Evolutionary conservation across 2,113 vertebrate genomes (phyloP).

Genomic region (Myotis yumanensis): DNA sequence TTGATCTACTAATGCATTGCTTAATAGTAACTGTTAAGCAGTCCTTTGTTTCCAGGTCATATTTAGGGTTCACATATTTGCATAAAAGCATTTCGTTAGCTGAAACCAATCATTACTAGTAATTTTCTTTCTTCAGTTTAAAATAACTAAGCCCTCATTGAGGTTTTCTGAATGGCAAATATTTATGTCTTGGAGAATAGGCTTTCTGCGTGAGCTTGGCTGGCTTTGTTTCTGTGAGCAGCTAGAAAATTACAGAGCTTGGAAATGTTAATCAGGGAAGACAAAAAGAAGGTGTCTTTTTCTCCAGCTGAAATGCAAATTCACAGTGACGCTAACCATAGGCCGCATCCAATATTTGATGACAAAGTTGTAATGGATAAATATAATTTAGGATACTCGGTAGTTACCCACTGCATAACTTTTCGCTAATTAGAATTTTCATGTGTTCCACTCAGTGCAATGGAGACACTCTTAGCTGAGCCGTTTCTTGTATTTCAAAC

Average conservation of each 20-base stretch:
- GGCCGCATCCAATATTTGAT: slow-evolving; percentile 87
- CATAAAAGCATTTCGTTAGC: slow-evolving; percentile 99
- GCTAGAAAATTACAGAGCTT: slow-evolving; percentile 90
- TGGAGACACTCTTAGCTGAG: slow-evolving; percentile 57
- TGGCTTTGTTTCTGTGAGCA: slow-evolving; percentile 87
- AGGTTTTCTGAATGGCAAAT: slow-evolving; percentile 94
- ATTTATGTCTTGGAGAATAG: slow-evolving; percentile 95
- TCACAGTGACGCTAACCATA: slow-evolving; percentile 84
- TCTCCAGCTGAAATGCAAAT: slow-evolving; percentile 87
- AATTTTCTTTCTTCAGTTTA: slow-evolving; percentile 95
- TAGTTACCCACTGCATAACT: slow-evolving; percentile 75
- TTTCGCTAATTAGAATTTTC: slow-evolving; percentile 74
- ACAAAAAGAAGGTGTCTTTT: slow-evolving; percentile 88
- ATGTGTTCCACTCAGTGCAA: slow-evolving; percentile 50
- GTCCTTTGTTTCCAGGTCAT: slow-evolving; percentile 99
- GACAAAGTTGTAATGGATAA: slow-evolving; percentile 87
- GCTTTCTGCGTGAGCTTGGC: slow-evolving; percentile 88
- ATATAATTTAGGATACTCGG: slow-evolving; percentile 84
- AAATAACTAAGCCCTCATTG: slow-evolving; percentile 95
- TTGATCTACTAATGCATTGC: slow-evolving; percentile 99
- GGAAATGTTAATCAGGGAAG: slow-evolving; percentile 89
- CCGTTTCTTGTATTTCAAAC: slow-evolving; percentile 47
- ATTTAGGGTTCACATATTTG: slow-evolving; percentile 96
- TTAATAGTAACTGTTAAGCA: slow-evolving; percentile 96
- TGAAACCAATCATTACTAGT: slow-evolving; percentile 98